Evolutionary conservation across 2,113 vertebrate species (phyloP), one percentile per base, ranked within the genome.

Genomic region (Pongo abelii): DNA sequence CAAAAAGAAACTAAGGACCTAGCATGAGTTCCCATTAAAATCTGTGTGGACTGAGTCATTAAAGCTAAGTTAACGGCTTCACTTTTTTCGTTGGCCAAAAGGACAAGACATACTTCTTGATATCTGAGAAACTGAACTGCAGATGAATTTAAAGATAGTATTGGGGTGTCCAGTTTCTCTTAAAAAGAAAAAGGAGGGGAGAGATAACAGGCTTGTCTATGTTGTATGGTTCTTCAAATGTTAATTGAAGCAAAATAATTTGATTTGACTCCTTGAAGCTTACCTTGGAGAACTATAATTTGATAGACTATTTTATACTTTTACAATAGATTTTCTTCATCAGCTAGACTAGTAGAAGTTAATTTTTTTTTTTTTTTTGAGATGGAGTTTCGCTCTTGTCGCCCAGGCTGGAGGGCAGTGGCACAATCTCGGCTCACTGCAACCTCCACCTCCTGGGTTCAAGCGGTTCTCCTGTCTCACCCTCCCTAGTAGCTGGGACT

Each of bases 181-280:
- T 64, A 32, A 70, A 78, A 25, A 25, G 17, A 52, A 20, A 9
- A 48, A 27, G 32, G 1, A 13, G 25, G 32, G 27, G 9, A 69
- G 35, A 22, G 93, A 70, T 75, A 69, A 93, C 84, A 43, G 3
- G 8, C 16, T 84, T 79, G 20, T 7, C 17, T 94, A 3, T 69
- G 25, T 61, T 85, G 18, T 75, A 30, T 91, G 50, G 70, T 91
- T 89, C 5, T 89, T 88, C 70, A 57, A 35, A 27, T 78, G 70
- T 67, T 86, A 89, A 69, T 88, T 96, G 75, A 84, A 61, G 30
- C 32, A 75, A 84, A 93, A 69, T 67, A 48, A 89, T 84, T 87
- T 87, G 48, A 70, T 86, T 92, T 93, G 46, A 88, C 10, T 94
- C 23, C 22, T 93, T 88, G 20, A 5, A 95, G 38, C 18, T 93